phyloP scores from a whole-genome alignment of 2,113 vertebrate species.

The Pycnonotus jocosus region DNA sequence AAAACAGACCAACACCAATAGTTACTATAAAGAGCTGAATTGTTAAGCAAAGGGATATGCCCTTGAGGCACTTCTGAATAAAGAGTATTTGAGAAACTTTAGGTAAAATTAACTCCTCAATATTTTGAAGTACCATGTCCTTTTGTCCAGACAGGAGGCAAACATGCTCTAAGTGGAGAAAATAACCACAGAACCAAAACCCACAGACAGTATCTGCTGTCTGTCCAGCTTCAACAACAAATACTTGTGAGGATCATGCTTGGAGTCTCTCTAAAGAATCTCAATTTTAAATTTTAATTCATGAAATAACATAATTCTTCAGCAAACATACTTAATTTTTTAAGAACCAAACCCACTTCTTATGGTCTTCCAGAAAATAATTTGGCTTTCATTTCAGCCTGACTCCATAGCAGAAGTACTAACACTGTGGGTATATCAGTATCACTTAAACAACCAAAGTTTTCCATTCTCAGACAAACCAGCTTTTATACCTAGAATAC shows the following conservation, averaged over 20 bases:
- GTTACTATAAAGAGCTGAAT: not conserved
- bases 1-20: not conserved
- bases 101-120: not conserved
- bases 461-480: not conserved
- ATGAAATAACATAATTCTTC: not conserved
- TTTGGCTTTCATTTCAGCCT: not conserved
- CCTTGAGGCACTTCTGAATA: not conserved
- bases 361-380: not conserved
- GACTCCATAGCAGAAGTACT: not conserved
- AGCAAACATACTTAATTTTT: not conserved
- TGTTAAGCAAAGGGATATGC: not conserved
- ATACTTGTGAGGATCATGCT: not conserved
- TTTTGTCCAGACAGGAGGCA: not conserved
- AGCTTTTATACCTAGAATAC: not conserved
- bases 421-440: not conserved
- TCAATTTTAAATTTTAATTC: not conserved
- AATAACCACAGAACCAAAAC: not conserved
- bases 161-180: not conserved
- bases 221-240: not conserved
- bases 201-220: not conserved
- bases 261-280: not conserved
- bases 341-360: not conserved
- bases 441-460: not conserved
- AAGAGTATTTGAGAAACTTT: not conserved
- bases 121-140: not conserved